A percentile compares a stretch with the other conserved stretches of the same genome.
Evolutionary conservation across 1,140 invertebrate species (phyloP).

Genomic region (Dendroctonus valens): DNA sequence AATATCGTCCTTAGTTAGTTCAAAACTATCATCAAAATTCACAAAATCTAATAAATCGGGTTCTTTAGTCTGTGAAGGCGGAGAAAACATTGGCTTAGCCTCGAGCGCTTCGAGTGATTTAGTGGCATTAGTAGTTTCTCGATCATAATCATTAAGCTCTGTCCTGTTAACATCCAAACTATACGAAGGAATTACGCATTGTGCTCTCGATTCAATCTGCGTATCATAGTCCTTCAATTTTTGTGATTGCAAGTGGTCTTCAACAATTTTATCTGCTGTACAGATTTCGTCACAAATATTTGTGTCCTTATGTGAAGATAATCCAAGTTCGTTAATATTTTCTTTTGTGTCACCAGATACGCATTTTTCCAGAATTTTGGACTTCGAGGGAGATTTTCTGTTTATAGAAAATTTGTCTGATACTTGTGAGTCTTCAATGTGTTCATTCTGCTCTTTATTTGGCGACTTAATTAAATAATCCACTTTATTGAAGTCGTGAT

Average conservation of each 20-base stretch:
- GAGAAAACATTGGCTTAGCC: slow-evolving; percentile 67
- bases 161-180: slow-evolving; percentile 25
- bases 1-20: slow-evolving; percentile 59
- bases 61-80: slow-evolving; percentile 64
- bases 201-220: background rate
- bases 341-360: background rate
- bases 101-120: slow-evolving; percentile 34
- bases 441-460: too few species aligned
- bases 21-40: slow-evolving; percentile 65
- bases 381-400: too few species aligned
- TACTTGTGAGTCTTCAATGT: too few species aligned
- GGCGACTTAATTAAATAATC: too few species aligned
- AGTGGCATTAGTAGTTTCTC: slow-evolving; percentile 28
- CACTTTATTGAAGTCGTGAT: too few species aligned
- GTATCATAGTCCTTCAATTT: slow-evolving; percentile 26
- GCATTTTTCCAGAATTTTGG: too few species aligned
- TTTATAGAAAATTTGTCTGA: too few species aligned
- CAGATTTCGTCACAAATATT: slow-evolving; percentile 36
- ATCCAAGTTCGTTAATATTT: background rate
- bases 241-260: slow-evolving; percentile 32
- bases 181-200: slow-evolving; percentile 16
- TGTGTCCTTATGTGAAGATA: slow-evolving; percentile 12
- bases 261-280: slow-evolving; percentile 34
- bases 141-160: slow-evolving; percentile 26
- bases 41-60: slow-evolving; percentile 64